Base-by-base conservation (phyloP, 2,888 invertebrate species). In the Omphaloscelis lunosa region DNA sequence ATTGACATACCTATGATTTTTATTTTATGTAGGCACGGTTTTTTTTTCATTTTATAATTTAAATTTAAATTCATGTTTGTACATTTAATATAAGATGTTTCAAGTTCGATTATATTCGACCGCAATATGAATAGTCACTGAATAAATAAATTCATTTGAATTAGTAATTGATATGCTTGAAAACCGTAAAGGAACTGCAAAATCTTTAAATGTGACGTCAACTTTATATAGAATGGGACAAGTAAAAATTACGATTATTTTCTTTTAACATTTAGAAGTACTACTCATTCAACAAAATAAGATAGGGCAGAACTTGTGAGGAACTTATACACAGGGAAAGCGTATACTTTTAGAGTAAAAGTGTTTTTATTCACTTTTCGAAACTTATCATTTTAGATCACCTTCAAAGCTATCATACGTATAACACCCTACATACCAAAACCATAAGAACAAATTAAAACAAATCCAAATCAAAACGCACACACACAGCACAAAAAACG, bases 401-500 rank as follows among this genome's bases (percentile, higher is more conserved):
- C 41, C 20, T 41, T 20, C 20, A 5, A 63, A 48, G 45, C 48
- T 51, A 51, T 20, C 20, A 48, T 6, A 51, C 9, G 15, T n/a
- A 51, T 1, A 67, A 58, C 23, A 56, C 17, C 45, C 69, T 53
- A 61, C 27, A 48, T 45, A 45, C 29, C 9, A 75, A 41, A 70
- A 62, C 45, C 23, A 29, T 34, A 20, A n/a, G 17, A 68, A 75
- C 45, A n/a, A n/a, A n/a, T n/a, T 20, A 70, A 65, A 77, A 61
- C 56, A 71, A 56, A 80, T 71, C 71, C 65, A 56, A 68, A 23
- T 53, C 58, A 68, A 72, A 73, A 51, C 45, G 41, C 71, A 74
- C 78, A 66, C 70, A 81, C 75, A 77, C 70, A 53, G 9, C 84
- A 79, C 77, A 73, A 69, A 39, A 67, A 79, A 70, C 77, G 72